These are phyloP conservation scores for Dolichoris vasculosae DNA, from an alignment of 1,140 invertebrate genomes.

Conservation along the genomic window DNA sequence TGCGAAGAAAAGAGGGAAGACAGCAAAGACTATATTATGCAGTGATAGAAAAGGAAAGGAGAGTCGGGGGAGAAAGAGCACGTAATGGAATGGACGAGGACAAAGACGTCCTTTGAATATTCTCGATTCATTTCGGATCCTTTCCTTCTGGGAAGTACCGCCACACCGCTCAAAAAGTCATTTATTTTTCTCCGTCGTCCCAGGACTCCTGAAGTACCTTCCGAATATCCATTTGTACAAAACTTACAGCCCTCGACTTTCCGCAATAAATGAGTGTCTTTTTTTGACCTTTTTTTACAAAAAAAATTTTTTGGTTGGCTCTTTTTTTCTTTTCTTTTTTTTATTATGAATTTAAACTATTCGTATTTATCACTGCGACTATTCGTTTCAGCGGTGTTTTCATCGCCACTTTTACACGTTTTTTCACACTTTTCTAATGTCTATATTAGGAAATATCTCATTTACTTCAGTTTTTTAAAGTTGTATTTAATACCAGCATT, in stretches of 20 bases:
- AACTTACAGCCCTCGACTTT: conserved; percentile 37
- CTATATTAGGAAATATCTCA: not conserved
- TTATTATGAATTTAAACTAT: not conserved
- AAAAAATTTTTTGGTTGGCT: not conserved
- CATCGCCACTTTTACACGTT: not conserved
- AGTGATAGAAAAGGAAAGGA: not conserved
- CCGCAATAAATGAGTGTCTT: conserved; percentile 28
- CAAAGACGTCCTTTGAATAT: conserved; percentile 52
- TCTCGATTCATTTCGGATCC: conserved; percentile 48
- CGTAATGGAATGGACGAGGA: conserved; percentile 32
- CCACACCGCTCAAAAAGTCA: conserved; percentile 35
- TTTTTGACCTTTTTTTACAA: not conserved
- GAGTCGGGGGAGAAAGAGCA: not conserved
- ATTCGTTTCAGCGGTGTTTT: conserved; percentile 17
- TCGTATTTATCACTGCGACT: conserved; percentile 22
- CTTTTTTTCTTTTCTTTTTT: too few relatives aligned
- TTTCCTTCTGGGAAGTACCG: conserved; percentile 5
- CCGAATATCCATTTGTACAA: conserved; percentile 47
- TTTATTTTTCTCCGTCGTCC: conserved; percentile 31
- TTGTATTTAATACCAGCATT: too few relatives aligned
- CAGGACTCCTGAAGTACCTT: conserved; percentile 14
- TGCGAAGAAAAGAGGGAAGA: conserved; percentile 13
- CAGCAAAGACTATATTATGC: not conserved
- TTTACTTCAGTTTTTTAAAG: too few relatives aligned
- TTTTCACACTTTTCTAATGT: not conserved